Base-by-base conservation (phyloP, 2,113 vertebrate species). In the Prinia subflava region DNA sequence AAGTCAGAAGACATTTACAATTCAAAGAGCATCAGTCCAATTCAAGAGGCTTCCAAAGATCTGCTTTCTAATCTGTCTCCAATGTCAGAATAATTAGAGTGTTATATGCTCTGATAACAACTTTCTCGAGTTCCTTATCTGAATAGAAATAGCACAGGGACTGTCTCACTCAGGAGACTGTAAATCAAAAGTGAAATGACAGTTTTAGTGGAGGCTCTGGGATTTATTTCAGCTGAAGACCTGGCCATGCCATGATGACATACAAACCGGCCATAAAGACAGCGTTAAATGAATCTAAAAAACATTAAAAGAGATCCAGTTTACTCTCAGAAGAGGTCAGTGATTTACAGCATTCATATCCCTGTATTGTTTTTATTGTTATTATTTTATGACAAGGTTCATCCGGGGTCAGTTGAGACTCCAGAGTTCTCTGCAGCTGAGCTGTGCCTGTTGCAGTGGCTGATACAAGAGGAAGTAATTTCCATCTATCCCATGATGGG, bases 271-370 rank as follows among this genome's bases (percentile, higher is more conserved):
- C 62, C 53, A 50, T 65, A 79, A 96, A 91, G 53, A 44, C 57
- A 69, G 84, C 0, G 0, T 35, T 87, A 88, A 79, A 71, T 41
- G 31, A 85, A 85, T 57, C 53, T 79, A 68, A 6, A 91, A 76
- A 86, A 64, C 0, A 46, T 59, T 52, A 35, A 27, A 57, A 84
- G 65, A 33, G 27, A 70, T 92, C 25, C 31, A 77, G 5, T 79
- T 73, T 52, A 23, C 37, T 49, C 74, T 90, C 50, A 88, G 55
- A 90, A 93, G 69, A 49, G 30, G 15, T 7, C 28, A 53, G 46
- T 82, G 87, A 79, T 87, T 91, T 91, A 87, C 25, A 69, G 57
- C 74, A 94, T 76, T 94, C 81, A 78, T 92, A 87, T 83, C 80
- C 37, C 30, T 53, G n/a, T 55, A 41, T 74, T 88, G 44, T 62